phyloP scores from a whole-genome alignment of 2,888 invertebrate genomes.

The Luperina testacea region DNA sequence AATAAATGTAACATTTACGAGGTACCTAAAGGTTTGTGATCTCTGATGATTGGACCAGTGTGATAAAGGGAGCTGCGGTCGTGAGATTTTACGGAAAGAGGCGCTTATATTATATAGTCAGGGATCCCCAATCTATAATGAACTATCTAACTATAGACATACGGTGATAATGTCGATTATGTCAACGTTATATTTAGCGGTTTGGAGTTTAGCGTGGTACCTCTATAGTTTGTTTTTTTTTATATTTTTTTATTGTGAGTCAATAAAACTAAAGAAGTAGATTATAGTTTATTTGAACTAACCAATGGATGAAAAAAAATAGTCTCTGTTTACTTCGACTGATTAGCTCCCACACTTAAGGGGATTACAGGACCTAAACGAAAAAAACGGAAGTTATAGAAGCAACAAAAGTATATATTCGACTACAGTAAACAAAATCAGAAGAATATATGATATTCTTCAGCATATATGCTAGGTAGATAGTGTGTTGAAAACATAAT shows the following conservation, averaged over 20 bases:
- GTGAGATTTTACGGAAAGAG: constrained; percentile 39
- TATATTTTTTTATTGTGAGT: not conserved
- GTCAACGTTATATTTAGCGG: not conserved
- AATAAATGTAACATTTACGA: constrained; percentile 51
- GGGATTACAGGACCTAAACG: no score
- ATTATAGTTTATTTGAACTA: not conserved
- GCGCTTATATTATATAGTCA: constrained; percentile 18
- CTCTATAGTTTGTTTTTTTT: not conserved
- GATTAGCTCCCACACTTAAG: not conserved
- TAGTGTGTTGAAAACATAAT: no score
- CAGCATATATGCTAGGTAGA: no score
- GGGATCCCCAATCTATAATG: constrained; percentile 16
- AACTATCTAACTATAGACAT: constrained; percentile 4
- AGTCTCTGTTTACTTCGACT: not conserved
- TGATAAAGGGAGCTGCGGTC: constrained; percentile 37
- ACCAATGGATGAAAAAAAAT: not conserved
- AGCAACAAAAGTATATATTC: no score
- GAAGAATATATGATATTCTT: no score
- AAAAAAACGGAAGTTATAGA: no score
- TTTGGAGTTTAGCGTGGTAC: not conserved
- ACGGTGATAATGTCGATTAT: not conserved
- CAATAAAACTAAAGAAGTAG: not conserved
- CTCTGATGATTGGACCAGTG: constrained; percentile 34
- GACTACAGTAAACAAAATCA: no score
- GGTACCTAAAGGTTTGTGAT: constrained; percentile 45